Evolutionary conservation across 2,113 vertebrate species (phyloP).

Genomic region (Labrus mixtus): DNA sequence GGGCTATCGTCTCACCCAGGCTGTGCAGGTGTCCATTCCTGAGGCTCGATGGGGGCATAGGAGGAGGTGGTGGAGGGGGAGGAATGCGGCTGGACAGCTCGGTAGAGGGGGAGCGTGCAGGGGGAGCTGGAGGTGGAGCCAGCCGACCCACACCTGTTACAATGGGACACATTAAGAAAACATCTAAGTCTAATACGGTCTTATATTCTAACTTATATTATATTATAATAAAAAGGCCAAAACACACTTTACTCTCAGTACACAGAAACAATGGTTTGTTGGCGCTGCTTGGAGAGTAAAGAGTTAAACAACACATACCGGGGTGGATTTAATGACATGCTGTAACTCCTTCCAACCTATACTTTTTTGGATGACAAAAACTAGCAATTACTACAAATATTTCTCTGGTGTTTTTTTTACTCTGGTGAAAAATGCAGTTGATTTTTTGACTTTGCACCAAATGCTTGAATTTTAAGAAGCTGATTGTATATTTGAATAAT

Average conservation of each 20-base stretch:
- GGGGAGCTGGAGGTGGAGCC: slow-evolving; percentile 91
- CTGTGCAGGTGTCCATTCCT: slow-evolving; percentile 89
- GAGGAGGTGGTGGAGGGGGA: slow-evolving; percentile 77
- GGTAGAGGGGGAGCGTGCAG: slow-evolving; percentile 91
- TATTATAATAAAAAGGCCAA: not conserved
- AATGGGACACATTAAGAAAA: not conserved
- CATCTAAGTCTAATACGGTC: not conserved
- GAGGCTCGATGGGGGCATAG: slow-evolving; percentile 71
- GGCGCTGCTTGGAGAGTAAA: no score
- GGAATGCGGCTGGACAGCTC: slow-evolving; percentile 90
- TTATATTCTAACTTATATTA: not conserved
- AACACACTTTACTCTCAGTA: not conserved
- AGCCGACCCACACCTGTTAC: slow-evolving; percentile 82
- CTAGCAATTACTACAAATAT: slow-evolving; percentile 7
- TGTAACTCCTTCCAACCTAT: not conserved
- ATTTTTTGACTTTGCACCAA: no score
- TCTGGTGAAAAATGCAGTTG: no score
- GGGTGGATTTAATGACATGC: not conserved
- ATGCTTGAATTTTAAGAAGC: no score
- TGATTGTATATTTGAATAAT: no score
- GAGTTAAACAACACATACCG: not conserved
- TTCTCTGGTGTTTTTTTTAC: not conserved
- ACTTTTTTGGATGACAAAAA: not conserved
- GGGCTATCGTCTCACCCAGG: slow-evolving; percentile 78
- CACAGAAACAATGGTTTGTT: not conserved